Percentiles rank a stretch among this genome's conserved stretches.
Conservation (phyloP, 2,113 vertebrate species). For the Bothrops jararaca region DNA sequence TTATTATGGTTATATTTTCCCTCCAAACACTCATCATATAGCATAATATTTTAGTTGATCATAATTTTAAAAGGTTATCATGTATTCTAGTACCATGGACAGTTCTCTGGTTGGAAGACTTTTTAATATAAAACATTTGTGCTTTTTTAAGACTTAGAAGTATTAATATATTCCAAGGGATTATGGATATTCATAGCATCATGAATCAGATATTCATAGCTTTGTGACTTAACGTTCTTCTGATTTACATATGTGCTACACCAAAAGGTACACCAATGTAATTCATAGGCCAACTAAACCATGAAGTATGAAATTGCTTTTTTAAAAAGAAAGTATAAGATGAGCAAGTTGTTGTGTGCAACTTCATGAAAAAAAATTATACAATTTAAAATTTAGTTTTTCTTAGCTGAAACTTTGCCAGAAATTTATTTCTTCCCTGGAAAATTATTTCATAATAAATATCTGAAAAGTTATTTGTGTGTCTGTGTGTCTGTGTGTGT, state of each 20-base stretch:
- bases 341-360: neutral
- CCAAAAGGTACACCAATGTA: neutral
- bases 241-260: neutral
- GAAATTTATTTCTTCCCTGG: neutral
- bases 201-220: neutral
- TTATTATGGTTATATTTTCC: neutral
- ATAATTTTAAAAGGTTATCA: neutral
- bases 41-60: neutral
- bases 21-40: neutral
- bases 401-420: neutral
- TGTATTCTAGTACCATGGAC: neutral
- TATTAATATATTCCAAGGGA: neutral
- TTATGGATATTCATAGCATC: neutral
- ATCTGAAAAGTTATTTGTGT: slow-evolving; percentile 11
- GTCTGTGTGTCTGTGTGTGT: neutral
- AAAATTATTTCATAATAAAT: slow-evolving; percentile 14
- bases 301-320: neutral
- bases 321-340: neutral
- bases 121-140: neutral
- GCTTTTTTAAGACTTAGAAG: neutral
- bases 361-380: neutral
- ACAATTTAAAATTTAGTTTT: neutral
- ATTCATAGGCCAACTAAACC: neutral
- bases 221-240: neutral
- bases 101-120: neutral